Percentiles rank a stretch among this genome's conserved stretches.
These are phyloP conservation scores for Thaleichthys pacificus DNA, from an alignment of 2,797 vertebrate species.

Conservation along the genomic window DNA sequence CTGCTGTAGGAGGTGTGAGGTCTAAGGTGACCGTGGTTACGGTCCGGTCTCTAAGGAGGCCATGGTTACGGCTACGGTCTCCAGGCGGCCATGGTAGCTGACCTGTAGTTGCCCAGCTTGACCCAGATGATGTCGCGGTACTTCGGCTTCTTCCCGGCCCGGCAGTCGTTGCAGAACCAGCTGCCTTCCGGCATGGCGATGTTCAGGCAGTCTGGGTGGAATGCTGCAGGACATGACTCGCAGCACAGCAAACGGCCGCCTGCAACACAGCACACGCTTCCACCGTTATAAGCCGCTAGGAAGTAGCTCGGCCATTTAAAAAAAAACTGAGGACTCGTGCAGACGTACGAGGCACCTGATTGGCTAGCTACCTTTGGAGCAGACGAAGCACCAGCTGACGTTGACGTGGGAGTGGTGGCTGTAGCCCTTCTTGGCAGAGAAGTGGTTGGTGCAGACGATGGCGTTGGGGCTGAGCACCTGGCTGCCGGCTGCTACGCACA, in stretches of 20 bases:
- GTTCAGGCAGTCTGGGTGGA: slow-evolving; percentile 95
- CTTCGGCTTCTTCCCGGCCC: slow-evolving; percentile 91
- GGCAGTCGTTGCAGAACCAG: slow-evolving; percentile 99
- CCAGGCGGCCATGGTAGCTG: slow-evolving; percentile 23
- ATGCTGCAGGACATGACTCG: slow-evolving; percentile 95
- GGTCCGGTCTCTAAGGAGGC: no score
- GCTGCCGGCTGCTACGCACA: slow-evolving; percentile 90
- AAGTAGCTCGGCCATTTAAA: no score
- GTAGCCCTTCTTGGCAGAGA: slow-evolving; percentile 89
- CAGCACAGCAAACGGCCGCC: slow-evolving; percentile 95
- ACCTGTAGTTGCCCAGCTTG: slow-evolving; percentile 97
- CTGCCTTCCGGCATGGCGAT: slow-evolving; percentile 98
- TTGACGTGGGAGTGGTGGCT: slow-evolving; percentile 96
- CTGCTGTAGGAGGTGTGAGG: neutral
- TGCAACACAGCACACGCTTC: slow-evolving; percentile 40
- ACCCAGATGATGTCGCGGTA: slow-evolving; percentile 98
- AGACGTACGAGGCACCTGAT: no score
- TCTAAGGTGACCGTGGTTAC: no score
- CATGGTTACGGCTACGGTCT: no score
- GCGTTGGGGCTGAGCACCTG: slow-evolving; percentile 84
- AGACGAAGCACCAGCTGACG: slow-evolving; percentile 99
- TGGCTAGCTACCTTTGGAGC: slow-evolving; percentile 86
- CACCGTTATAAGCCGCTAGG: no score
- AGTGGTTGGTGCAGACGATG: slow-evolving; percentile 92
- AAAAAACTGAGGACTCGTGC: no score